Conservation (phyloP, 2,888 invertebrate genomes). For the Salpingus planirostris region DNA sequence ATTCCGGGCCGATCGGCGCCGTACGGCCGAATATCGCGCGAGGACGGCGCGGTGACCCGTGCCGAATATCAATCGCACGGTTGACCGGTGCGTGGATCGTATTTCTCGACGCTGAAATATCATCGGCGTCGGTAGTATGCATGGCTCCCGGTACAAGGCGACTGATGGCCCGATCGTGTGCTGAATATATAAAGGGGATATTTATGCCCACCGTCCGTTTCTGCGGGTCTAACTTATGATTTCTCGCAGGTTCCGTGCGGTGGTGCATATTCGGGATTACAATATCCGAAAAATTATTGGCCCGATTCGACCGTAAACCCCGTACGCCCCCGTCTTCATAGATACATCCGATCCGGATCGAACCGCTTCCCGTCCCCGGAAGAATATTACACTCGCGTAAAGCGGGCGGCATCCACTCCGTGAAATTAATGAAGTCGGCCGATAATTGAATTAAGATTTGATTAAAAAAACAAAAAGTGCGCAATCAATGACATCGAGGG, state of each 20-base stretch:
- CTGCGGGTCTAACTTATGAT: conserved; percentile 12
- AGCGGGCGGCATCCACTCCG: conserved; percentile 1
- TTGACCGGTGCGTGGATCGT: conserved; percentile 20
- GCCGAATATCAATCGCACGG: conserved; percentile 15
- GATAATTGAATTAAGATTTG: conserved; percentile 25
- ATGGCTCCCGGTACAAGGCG: conserved; percentile 24
- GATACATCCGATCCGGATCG: no score
- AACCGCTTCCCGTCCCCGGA: no score
- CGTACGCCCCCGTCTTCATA: not conserved
- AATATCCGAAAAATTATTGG: conserved; percentile 6
- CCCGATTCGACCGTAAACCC: no score
- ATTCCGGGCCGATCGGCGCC: no score
- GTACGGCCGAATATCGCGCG: no score
- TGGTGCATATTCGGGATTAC: conserved; percentile 10
- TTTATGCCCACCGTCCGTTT: conserved; percentile 23
- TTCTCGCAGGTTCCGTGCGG: conserved; percentile 6
- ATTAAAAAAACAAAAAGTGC: conserved; percentile 21
- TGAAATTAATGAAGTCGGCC: conserved; percentile 10
- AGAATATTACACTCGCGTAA: not conserved
- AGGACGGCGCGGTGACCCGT: no score
- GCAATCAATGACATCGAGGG: conserved; percentile 12
- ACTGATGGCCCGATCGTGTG: conserved; percentile 28
- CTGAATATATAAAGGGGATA: conserved; percentile 24
- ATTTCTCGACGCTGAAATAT: conserved; percentile 27
- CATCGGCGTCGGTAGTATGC: conserved; percentile 27